Evolutionary conservation across 2,888 invertebrate genomes (phyloP).

Genomic region (Erynnis tages): DNA sequence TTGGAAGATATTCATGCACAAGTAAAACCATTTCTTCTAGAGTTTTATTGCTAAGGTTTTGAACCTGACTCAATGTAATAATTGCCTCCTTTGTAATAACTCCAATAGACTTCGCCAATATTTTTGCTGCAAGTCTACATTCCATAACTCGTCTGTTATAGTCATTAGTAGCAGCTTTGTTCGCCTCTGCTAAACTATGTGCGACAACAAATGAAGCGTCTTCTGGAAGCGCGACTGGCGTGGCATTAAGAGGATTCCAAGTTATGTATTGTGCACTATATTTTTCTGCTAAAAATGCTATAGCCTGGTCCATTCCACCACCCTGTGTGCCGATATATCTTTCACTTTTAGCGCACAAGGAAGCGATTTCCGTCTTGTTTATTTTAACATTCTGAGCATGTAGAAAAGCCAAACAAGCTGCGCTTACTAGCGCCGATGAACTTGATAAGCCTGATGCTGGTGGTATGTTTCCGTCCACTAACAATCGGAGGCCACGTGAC

Average conservation of each 20-base stretch:
- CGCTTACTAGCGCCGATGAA: constrained; percentile 98
- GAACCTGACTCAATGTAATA: constrained; percentile 88
- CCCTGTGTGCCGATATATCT: constrained; percentile 98
- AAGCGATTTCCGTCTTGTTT: constrained; percentile 86
- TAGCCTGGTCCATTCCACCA: constrained; percentile 99
- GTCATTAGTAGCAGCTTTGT: constrained; percentile 96
- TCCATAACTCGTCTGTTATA: constrained; percentile 97
- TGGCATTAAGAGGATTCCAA: constrained; percentile 92
- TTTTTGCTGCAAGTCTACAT: constrained; percentile 94
- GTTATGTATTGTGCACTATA: constrained; percentile 95
- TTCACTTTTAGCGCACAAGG: constrained; percentile 94
- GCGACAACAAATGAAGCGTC: constrained; percentile 95
- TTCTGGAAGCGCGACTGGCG: constrained; percentile 89
- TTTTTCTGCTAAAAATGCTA: constrained; percentile 93
- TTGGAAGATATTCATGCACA: constrained; percentile 83
- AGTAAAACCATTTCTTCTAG: constrained; percentile 87
- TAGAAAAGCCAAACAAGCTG: constrained; percentile 91
- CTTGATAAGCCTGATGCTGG: constrained; percentile 97
- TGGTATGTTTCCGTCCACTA: constrained; percentile 93
- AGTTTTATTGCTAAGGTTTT: constrained; percentile 82
- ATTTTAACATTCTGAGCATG: constrained; percentile 71
- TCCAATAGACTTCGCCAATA: constrained; percentile 62
- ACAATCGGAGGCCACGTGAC: constrained; percentile 85
- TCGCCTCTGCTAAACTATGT: constrained; percentile 92
- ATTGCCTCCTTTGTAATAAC: constrained; percentile 83